Evolutionary conservation across 1,140 invertebrate genomes (phyloP).

Genomic region (Holcopasites calliopsidis): DNA sequence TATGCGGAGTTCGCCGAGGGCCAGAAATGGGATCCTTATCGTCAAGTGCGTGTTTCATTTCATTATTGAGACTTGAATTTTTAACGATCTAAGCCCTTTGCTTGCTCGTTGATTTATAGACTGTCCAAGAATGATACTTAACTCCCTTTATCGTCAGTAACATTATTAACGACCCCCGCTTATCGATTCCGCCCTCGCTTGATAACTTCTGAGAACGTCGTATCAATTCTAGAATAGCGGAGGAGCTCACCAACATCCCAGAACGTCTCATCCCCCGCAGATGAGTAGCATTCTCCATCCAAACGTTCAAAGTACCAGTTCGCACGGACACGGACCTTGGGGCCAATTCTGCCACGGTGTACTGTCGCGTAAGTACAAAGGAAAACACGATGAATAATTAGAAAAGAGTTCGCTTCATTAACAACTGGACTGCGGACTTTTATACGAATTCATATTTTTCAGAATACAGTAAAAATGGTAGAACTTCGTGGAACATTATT

Average conservation of each 20-base stretch:
- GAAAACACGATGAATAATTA: background rate
- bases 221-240: slow-evolving; percentile 65
- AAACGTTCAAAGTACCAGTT: slow-evolving; percentile 66
- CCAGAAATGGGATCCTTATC: slow-evolving; percentile 79
- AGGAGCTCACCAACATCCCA: slow-evolving; percentile 69
- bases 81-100: no score
- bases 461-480: no score
- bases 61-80: no score
- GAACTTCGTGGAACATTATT: no score
- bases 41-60: slow-evolving; percentile 65
- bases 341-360: slow-evolving; percentile 74
- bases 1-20: slow-evolving; percentile 71
- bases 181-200: background rate
- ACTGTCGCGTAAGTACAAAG: slow-evolving; percentile 71
- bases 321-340: slow-evolving; percentile 71
- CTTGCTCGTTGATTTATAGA: no score
- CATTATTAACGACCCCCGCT: no score
- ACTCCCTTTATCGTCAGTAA: no score
- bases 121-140: no score
- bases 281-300: slow-evolving; percentile 69
- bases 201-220: background rate
- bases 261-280: slow-evolving; percentile 57
- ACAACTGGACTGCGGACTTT: no score
- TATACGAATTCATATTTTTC: no score
- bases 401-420: no score